phyloP scores from a whole-genome alignment of 2,113 vertebrate species.

The Grantiella picta region DNA sequence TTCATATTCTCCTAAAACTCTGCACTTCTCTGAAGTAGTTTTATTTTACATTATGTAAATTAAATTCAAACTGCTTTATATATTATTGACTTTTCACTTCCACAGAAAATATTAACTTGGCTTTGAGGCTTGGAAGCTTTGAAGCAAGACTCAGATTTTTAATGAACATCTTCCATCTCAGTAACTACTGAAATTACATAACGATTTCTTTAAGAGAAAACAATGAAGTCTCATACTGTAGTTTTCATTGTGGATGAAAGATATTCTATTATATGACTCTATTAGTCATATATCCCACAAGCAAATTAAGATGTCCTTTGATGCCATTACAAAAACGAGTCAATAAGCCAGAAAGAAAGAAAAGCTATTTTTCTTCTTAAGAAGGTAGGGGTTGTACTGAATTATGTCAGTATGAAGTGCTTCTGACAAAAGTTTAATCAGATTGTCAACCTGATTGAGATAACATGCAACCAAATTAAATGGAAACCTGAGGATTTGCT shows the following conservation, averaged over 20 bases:
- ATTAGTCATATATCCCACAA: background rate
- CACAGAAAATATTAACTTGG: background rate
- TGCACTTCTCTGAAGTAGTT: background rate
- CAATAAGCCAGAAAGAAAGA: background rate
- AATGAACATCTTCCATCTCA: background rate
- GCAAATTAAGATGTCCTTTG: constrained; percentile 6
- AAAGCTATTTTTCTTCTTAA: background rate
- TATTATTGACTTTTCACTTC: background rate
- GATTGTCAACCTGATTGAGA: background rate
- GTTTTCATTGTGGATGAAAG: background rate
- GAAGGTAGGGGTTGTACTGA: background rate
- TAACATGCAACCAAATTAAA: background rate
- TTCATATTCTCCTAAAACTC: background rate
- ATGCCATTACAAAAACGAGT: background rate
- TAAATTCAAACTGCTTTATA: background rate
- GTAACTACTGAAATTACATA: background rate
- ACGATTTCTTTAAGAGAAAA: background rate
- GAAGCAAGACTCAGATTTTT: constrained; percentile 2
- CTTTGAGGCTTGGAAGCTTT: background rate
- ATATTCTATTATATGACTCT: background rate
- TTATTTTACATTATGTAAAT: background rate
- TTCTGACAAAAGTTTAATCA: constrained; percentile 1
- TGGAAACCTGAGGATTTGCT: background rate
- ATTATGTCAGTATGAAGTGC: background rate
- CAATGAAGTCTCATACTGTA: background rate